Percentiles rank a stretch among this genome's conserved stretches.
These are phyloP conservation scores for Brenthis hecate DNA, from an alignment of 2,888 invertebrate species.

Conservation along the genomic window DNA sequence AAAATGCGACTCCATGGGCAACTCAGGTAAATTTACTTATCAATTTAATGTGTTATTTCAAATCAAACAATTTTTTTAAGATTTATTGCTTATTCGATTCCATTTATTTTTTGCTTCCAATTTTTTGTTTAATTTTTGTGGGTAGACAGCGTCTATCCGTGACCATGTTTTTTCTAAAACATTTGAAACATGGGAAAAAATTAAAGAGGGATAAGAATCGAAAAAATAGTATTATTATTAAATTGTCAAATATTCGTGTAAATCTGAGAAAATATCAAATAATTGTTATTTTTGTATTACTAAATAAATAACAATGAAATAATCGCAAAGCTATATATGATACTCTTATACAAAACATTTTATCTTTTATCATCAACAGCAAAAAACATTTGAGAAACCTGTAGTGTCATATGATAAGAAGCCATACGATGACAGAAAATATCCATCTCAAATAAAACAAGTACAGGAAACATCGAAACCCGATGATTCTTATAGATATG, in stretches of 20 bases:
- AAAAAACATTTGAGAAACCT: constrained; percentile 36
- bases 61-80: no score
- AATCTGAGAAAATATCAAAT: not conserved
- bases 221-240: no score
- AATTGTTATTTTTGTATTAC: not conserved
- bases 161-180: no score
- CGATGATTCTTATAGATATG: constrained; percentile 20
- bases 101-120: not conserved
- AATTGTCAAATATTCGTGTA: no score
- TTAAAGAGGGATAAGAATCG: no score
- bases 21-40: constrained; percentile 29
- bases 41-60: not conserved
- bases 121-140: no score
- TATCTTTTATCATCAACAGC: constrained; percentile 25
- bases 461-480: constrained; percentile 26
- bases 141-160: no score
- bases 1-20: constrained; percentile 27
- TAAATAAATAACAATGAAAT: no score
- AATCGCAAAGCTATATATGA: not conserved
- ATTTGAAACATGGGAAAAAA: no score
- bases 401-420: constrained; percentile 27
- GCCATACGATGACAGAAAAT: constrained; percentile 35
- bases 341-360: not conserved
- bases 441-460: constrained; percentile 20
- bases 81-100: not conserved